Conservation (phyloP, 2,888 invertebrate species). For the Orthosia gothica region DNA sequence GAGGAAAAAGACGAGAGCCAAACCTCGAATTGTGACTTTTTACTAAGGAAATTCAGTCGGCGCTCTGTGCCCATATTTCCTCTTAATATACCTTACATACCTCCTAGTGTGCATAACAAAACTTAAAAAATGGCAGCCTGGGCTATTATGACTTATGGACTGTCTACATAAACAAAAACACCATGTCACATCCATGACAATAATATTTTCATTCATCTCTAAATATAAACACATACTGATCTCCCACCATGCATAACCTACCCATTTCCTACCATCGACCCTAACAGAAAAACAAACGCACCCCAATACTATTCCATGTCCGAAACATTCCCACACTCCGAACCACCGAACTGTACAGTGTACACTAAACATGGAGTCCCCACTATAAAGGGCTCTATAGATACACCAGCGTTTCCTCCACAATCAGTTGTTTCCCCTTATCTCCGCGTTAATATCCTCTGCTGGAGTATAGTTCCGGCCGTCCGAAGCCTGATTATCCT, state of each 20-base stretch:
- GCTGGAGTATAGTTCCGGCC: slow-evolving; percentile 71
- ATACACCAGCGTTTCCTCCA: slow-evolving; percentile 61
- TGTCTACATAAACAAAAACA: background rate
- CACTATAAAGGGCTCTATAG: slow-evolving; percentile 56
- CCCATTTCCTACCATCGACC: slow-evolving; percentile 15
- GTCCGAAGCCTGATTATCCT: slow-evolving; percentile 64
- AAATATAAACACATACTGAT: slow-evolving; percentile 11
- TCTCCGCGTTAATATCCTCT: slow-evolving; percentile 71
- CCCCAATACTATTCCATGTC: slow-evolving; percentile 34
- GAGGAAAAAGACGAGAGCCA: too few species aligned
- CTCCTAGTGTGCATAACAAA: background rate
- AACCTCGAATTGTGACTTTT: too few species aligned
- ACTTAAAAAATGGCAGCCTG: background rate
- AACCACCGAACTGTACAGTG: slow-evolving; percentile 62
- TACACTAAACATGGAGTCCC: slow-evolving; percentile 54
- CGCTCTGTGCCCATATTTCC: too few species aligned
- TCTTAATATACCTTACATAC: background rate
- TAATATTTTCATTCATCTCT: slow-evolving; percentile 1
- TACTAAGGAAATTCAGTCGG: too few species aligned
- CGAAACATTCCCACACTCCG: slow-evolving; percentile 64
- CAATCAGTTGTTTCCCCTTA: slow-evolving; percentile 74
- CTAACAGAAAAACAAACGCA: slow-evolving; percentile 26
- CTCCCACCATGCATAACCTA: slow-evolving; percentile 7
- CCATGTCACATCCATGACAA: background rate
- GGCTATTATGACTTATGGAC: too few species aligned